Conservation (phyloP, 92 coral and sea anemone species). For the Desmophyllum pertusum region DNA sequence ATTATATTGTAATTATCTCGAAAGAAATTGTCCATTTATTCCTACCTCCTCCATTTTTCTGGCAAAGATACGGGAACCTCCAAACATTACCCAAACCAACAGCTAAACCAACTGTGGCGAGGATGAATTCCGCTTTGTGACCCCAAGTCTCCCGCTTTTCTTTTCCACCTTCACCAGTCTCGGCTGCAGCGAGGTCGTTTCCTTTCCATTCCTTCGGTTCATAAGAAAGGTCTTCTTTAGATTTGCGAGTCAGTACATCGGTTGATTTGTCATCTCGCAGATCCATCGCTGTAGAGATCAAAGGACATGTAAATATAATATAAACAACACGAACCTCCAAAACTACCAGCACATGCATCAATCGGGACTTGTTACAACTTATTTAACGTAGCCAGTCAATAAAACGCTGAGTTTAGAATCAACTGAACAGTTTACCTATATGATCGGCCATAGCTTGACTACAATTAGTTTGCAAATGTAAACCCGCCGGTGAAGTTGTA, state of each 20-base stretch:
- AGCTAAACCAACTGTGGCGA: conserved; percentile 89
- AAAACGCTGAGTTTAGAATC: neutral
- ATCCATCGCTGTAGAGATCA: conserved; percentile 24
- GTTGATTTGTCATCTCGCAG: conserved; percentile 83
- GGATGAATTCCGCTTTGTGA: conserved; percentile 82
- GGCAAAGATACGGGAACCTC: conserved; percentile 92
- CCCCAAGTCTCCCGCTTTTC: conserved; percentile 87
- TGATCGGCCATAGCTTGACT: conserved; percentile 18
- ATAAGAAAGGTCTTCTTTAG: conserved; percentile 44
- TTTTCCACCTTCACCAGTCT: conserved; percentile 45
- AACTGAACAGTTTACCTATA: conserved; percentile 17
- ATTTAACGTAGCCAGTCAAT: too few species aligned
- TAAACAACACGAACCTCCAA: neutral
- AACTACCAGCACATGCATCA: neutral
- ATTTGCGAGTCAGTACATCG: conserved; percentile 69
- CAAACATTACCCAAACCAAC: conserved; percentile 91
- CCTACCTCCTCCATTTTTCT: conserved; percentile 90
- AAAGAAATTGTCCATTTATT: neutral
- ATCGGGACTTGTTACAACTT: neutral
- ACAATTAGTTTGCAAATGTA: too few species aligned
- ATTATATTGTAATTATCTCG: neutral
- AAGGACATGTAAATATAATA: neutral
- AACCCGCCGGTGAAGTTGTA: neutral
- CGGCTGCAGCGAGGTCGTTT: conserved; percentile 29
- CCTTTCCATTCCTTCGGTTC: conserved; percentile 63